phyloP scores from a whole-genome alignment of 2,113 vertebrate species.

The Sapajus apella region DNA sequence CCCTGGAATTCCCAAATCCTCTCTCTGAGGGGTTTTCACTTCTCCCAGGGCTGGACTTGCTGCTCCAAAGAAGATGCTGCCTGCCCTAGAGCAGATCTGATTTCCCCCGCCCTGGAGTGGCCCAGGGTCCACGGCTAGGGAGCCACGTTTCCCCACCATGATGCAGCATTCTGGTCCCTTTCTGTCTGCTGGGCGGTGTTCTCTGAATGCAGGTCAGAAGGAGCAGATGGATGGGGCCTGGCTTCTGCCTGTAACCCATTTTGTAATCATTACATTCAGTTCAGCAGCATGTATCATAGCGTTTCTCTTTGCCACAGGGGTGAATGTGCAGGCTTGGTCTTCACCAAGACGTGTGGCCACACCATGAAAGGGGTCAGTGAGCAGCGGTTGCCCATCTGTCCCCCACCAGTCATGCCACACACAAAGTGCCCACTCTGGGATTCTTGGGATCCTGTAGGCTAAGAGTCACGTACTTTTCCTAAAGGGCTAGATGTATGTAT shows the following conservation, averaged over 20 bases:
- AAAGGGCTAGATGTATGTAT: neutral
- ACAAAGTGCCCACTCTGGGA: no score
- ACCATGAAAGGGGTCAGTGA: rapidly evolving
- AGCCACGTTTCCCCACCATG: neutral
- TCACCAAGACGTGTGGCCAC: rapidly evolving
- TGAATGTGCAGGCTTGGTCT: rapidly evolving
- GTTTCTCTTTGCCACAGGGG: neutral
- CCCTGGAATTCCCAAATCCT: neutral
- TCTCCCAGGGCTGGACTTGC: neutral
- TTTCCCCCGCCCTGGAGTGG: rapidly evolving
- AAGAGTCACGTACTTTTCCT: neutral
- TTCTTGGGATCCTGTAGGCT: neutral
- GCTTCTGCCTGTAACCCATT: neutral
- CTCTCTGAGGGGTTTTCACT: rapidly evolving
- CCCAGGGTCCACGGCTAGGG: no score
- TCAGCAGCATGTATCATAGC: neutral
- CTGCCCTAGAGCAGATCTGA: neutral
- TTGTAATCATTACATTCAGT: neutral
- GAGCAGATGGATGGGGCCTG: neutral
- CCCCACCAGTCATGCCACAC: rapidly evolving
- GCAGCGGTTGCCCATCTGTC: neutral
- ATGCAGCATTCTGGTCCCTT: rapidly evolving
- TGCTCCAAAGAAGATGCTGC: rapidly evolving
- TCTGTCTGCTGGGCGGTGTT: rapidly evolving
- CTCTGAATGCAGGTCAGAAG: neutral